These are phyloP conservation scores for Emydocephalus ijimae DNA, from an alignment of 2,113 vertebrate species.

Conservation along the genomic window DNA sequence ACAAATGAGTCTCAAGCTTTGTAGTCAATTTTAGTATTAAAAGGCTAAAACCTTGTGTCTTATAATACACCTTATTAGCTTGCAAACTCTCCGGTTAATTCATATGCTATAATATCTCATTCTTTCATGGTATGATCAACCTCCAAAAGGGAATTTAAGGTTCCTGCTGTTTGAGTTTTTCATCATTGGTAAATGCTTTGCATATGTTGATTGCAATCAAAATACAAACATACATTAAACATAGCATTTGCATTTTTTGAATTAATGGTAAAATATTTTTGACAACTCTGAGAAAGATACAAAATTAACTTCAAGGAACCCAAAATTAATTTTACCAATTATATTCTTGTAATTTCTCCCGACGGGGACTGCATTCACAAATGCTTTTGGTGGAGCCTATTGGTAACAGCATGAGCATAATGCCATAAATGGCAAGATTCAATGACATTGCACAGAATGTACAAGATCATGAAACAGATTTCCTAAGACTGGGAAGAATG, in stretches of 20 bases:
- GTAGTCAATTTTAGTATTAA: neutral
- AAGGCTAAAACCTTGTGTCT: neutral
- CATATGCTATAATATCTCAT: neutral
- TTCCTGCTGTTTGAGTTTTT: slow-evolving; percentile 9
- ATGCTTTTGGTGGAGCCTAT: neutral
- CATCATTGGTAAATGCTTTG: neutral
- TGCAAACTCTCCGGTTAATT: neutral
- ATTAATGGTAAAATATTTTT: neutral
- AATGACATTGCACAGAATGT: neutral
- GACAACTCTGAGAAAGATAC: neutral
- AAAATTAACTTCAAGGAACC: neutral
- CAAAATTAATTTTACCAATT: neutral
- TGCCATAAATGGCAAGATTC: neutral
- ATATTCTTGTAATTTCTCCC: neutral
- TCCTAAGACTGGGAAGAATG: neutral
- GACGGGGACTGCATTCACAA: neutral
- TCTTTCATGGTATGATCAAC: neutral
- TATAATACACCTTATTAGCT: neutral
- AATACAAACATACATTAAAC: neutral
- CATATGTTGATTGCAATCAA: slow-evolving; percentile 5
- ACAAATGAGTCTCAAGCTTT: neutral
- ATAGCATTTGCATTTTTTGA: neutral
- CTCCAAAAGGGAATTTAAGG: neutral
- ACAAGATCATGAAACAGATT: neutral
- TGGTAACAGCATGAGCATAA: neutral